phyloP scores from a whole-genome alignment of 64 coral and sea anemone species.

The Montipora sp. region DNA sequence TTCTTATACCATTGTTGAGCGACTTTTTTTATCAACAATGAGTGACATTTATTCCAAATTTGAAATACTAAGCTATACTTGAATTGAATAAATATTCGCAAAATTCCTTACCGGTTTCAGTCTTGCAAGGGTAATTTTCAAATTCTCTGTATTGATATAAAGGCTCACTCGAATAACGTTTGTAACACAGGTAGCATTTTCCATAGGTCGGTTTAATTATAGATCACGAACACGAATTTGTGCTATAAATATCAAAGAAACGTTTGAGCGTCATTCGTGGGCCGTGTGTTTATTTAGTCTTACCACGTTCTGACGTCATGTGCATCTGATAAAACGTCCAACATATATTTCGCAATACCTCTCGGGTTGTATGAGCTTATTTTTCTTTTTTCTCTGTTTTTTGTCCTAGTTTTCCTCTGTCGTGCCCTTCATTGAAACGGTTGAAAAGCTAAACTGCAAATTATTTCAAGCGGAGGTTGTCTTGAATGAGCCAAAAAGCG shows the following conservation, averaged over 20 bases:
- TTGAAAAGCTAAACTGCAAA: not conserved
- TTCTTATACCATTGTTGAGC: not conserved
- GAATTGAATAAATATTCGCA: not conserved
- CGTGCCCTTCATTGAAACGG: no score
- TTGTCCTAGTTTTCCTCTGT: not conserved
- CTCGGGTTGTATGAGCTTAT: not conserved
- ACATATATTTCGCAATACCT: not conserved
- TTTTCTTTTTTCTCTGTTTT: not conserved
- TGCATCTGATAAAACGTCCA: not conserved
- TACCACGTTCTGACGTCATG: not conserved
- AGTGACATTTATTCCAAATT: not conserved
- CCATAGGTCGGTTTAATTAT: not conserved
- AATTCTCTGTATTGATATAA: not conserved
- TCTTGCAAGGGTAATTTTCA: not conserved
- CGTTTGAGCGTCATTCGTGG: not conserved
- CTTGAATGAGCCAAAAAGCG: not conserved
- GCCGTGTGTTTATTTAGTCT: not conserved
- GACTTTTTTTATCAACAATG: not conserved
- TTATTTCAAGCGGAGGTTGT: not conserved
- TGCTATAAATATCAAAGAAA: not conserved
- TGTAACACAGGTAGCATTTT: not conserved
- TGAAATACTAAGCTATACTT: not conserved
- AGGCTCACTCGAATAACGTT: not conserved
- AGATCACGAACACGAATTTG: not conserved
- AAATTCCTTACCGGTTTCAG: not conserved